Evolutionary conservation across 1,140 invertebrate species (phyloP).

Genomic region (Tigriopus japonicus): DNA sequence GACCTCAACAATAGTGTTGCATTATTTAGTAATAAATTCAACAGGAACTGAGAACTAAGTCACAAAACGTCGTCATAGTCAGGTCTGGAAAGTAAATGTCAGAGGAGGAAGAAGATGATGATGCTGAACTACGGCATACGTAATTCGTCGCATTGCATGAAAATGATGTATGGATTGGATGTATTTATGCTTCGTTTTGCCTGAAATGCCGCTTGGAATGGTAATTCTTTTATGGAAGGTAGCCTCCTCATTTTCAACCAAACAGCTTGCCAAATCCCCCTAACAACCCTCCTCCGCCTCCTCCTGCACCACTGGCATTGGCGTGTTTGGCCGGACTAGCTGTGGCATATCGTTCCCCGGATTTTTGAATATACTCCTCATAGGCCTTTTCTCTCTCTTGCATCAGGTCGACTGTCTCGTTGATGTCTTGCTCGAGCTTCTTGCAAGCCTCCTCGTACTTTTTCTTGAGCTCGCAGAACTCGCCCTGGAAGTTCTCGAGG

Average conservation of each 20-base stretch:
- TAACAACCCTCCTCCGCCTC: background rate
- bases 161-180: too few species aligned
- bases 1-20: background rate
- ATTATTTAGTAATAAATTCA: background rate
- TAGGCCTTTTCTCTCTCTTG: slow-evolving; percentile 5
- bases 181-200: too few species aligned
- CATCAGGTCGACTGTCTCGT: slow-evolving; percentile 7
- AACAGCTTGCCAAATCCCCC: slow-evolving; percentile 6
- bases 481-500: slow-evolving; percentile 9
- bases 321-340: background rate
- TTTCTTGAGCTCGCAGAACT: slow-evolving; percentile 13
- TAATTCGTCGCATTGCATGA: too few species aligned
- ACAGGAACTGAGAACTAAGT: too few species aligned
- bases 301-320: too few species aligned
- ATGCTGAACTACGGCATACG: too few species aligned
- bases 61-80: too few species aligned
- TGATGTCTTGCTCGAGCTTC: slow-evolving; percentile 6
- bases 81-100: too few species aligned
- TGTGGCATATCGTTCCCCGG: background rate
- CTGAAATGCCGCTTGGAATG: too few species aligned
- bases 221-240: too few species aligned
- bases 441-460: slow-evolving; percentile 7
- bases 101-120: too few species aligned
- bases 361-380: slow-evolving; percentile 7
- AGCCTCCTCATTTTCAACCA: background rate